Evolutionary conservation across 2,888 invertebrate species (phyloP).

Genomic region (Drosophila macrothrix): DNA sequence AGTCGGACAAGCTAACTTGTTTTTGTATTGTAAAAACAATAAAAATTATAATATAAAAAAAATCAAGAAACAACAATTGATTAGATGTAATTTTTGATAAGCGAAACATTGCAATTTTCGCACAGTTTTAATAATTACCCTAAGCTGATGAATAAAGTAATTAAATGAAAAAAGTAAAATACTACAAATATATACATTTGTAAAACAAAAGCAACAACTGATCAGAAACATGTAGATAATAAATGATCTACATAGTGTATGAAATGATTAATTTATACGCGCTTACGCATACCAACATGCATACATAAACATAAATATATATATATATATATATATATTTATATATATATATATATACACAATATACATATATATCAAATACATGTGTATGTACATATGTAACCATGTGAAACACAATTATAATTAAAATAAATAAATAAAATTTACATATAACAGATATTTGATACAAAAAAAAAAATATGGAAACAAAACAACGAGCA

Average conservation of each 20-base stretch:
- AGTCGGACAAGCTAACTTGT: conserved; percentile 52
- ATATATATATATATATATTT: conserved; percentile 34
- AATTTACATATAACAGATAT: conserved; percentile 61
- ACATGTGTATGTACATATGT: conserved; percentile 56
- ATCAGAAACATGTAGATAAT: conserved; percentile 73
- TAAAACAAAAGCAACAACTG: conserved; percentile 63
- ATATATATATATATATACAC: neutral
- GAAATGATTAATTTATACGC: conserved; percentile 70
- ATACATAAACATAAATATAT: conserved; percentile 39
- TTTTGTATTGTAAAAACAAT: conserved; percentile 50
- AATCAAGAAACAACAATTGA: conserved; percentile 27
- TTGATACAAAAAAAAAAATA: conserved; percentile 45
- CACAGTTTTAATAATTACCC: conserved; percentile 61
- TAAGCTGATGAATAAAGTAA: conserved; percentile 62
- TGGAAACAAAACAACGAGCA: no score
- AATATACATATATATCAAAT: conserved; percentile 44
- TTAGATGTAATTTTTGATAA: conserved; percentile 70
- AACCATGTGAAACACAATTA: conserved; percentile 47
- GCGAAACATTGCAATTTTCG: conserved; percentile 57
- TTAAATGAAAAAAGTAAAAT: conserved; percentile 35
- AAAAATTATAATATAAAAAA: conserved; percentile 10
- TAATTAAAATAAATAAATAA: conserved; percentile 57
- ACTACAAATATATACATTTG: conserved; percentile 50
- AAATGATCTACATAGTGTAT: conserved; percentile 67
- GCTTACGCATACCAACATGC: conserved; percentile 71